Percentiles rank a stretch among this genome's conserved stretches.
Evolutionary conservation across 2,888 invertebrate species (phyloP).

Genomic region (Cyclophora albipunctata): DNA sequence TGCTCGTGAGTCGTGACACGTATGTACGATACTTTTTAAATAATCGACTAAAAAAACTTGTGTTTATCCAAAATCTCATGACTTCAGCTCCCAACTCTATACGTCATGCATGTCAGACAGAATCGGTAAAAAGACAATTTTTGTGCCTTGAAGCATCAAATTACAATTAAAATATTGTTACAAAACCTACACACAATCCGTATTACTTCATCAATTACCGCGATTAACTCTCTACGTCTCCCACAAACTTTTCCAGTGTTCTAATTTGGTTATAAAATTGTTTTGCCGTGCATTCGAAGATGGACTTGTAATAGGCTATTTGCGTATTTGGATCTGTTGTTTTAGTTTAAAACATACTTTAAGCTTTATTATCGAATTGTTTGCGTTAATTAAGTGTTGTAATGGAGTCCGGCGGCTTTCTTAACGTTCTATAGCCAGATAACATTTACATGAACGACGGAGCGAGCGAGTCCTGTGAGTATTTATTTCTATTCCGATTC

Average conservation of each 20-base stretch:
- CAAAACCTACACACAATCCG: slow-evolving; percentile 8
- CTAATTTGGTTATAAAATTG: slow-evolving; percentile 12
- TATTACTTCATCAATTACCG: background rate
- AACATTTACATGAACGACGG: too few species aligned
- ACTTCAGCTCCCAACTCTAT: slow-evolving; percentile 4
- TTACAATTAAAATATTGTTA: slow-evolving; percentile 16
- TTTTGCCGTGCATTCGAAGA: slow-evolving; percentile 9
- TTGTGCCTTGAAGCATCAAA: slow-evolving; percentile 36
- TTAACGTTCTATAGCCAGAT: too few species aligned
- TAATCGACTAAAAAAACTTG: too few species aligned
- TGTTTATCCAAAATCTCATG: too few species aligned
- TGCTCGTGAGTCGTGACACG: too few species aligned
- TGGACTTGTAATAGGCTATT: slow-evolving; percentile 5
- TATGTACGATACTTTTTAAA: background rate
- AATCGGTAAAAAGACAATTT: slow-evolving; percentile 33
- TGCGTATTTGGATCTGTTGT: background rate
- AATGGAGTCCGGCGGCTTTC: too few species aligned
- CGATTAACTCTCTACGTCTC: background rate
- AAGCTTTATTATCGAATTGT: background rate
- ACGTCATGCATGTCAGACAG: slow-evolving; percentile 31
- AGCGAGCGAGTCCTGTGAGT: too few species aligned
- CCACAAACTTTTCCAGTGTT: background rate
- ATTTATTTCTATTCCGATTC: too few species aligned
- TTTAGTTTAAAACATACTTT: background rate
- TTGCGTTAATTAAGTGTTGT: too few species aligned